phyloP scores from a whole-genome alignment of 2,797 vertebrate species.

The Eidolon dupreanum region DNA sequence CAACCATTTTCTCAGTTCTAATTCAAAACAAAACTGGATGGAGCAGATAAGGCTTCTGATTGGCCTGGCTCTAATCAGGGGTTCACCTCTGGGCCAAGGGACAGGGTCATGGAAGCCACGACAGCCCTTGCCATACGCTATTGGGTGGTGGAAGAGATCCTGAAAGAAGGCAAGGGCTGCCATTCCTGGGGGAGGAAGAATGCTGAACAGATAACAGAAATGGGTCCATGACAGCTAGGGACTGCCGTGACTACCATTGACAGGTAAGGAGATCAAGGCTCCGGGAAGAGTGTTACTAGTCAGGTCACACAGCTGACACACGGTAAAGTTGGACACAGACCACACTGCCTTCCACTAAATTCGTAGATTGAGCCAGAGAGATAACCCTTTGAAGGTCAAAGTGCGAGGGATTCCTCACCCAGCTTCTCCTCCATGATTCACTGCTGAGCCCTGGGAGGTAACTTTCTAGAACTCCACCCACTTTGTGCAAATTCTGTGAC shows the following conservation, averaged over 20 bases:
- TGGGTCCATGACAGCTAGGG: background rate
- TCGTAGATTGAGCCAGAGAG: background rate
- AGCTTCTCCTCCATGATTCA: background rate
- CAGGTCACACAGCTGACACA: background rate
- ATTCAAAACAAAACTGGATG: background rate
- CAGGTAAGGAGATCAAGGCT: background rate
- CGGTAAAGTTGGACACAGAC: background rate
- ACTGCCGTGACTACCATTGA: accelerated
- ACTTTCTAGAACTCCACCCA: background rate
- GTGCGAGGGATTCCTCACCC: background rate
- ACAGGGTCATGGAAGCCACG: background rate
- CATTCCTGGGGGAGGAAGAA: background rate
- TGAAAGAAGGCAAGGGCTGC: background rate
- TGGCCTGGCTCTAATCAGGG: background rate
- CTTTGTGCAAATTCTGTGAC: background rate
- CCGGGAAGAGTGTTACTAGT: background rate
- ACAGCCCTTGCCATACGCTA: background rate
- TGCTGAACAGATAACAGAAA: background rate
- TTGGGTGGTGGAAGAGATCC: background rate
- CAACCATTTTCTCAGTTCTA: background rate
- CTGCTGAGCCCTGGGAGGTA: background rate
- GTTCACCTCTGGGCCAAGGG: background rate
- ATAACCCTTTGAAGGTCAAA: background rate
- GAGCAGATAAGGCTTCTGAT: background rate
- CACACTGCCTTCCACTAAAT: background rate